Evolutionary conservation across 2,113 vertebrate species (phyloP), one percentile per base, ranked within the genome.

Genomic region (Tinamus guttatus): DNA sequence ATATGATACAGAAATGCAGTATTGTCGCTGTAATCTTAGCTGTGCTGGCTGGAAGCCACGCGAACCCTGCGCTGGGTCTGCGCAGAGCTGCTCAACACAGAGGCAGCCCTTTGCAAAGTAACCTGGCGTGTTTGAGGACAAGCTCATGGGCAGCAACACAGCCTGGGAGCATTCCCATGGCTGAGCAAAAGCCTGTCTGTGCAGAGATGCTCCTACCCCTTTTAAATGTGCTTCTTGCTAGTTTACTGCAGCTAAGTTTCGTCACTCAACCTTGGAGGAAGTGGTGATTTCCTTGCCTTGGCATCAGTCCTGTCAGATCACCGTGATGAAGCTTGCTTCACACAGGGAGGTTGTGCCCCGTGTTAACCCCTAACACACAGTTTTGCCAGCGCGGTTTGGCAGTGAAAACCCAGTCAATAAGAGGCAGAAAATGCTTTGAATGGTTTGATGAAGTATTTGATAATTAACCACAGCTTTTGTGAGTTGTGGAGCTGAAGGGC

Each of bases 401-500:
- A 56, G 34, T 24, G 30, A 25, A 49, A 27, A 8, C 40, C 12
- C 24, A 7, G 10, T 7, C 51, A 5, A 18, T 0, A 10, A 17
- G 32, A 41, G 34, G 27, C 62, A 25, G 41, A 5, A 51, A 58
- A 64, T 21, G 6, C 36, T 24, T 4, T 1, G 27, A 58, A 51
- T 5, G 11, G 11, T 14, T 58, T 22, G 45, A 21, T 34, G 2
- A 3, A 12, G 0, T 0, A 0, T 47, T 25, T 78, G 59, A 59
- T 40, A 65, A 78, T 40, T 12, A 40, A 40, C n/a, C 51, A 67
- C 1, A 2, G 2, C 2, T 10, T 73, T 59, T 65, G 58, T 11
- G 36, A 22, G 3, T 62, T 8, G 24, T 2, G 5, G 22, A 60
- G 45, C 12, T 11, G 9, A 64, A 62, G 15, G 34, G 38, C 58